Percentiles rank a stretch among this genome's conserved stretches.
Evolutionary conservation across 2,797 vertebrate species (phyloP).

Genomic region (Smutsia gigantea): DNA sequence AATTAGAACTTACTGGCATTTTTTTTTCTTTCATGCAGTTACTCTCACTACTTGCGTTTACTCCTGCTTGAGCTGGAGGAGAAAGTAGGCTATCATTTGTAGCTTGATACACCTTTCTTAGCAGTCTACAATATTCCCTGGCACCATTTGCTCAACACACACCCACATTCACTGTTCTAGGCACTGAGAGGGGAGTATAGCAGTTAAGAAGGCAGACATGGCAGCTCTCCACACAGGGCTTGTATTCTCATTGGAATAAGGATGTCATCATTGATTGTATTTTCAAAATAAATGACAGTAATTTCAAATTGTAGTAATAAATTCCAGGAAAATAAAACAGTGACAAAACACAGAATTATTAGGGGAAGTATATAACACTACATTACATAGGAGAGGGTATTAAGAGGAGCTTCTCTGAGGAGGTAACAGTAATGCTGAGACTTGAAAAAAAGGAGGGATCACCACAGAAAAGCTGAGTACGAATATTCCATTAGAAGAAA

Average conservation of each 20-base stretch:
- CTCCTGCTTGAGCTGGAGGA: background rate
- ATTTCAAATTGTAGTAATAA: background rate
- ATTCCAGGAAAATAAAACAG: background rate
- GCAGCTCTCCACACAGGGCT: background rate
- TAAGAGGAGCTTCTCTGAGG: background rate
- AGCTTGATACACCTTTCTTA: background rate
- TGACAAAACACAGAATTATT: background rate
- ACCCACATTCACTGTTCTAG: background rate
- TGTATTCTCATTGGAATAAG: background rate
- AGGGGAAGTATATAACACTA: background rate
- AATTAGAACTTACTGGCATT: conserved; percentile 75
- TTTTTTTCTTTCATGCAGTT: conserved; percentile 61
- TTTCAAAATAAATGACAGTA: background rate
- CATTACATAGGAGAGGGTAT: background rate
- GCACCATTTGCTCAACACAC: background rate
- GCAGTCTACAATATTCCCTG: background rate
- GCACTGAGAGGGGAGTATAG: too few species aligned
- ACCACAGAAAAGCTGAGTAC: background rate
- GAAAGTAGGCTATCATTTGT: background rate
- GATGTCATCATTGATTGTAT: background rate
- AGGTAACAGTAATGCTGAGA: background rate
- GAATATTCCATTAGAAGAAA: conserved; percentile 11
- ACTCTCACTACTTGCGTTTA: background rate
- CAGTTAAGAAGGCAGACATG: background rate
- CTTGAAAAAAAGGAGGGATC: background rate